Base-by-base conservation (phyloP, 2,888 invertebrate genomes). In the Polia nebulosa region DNA sequence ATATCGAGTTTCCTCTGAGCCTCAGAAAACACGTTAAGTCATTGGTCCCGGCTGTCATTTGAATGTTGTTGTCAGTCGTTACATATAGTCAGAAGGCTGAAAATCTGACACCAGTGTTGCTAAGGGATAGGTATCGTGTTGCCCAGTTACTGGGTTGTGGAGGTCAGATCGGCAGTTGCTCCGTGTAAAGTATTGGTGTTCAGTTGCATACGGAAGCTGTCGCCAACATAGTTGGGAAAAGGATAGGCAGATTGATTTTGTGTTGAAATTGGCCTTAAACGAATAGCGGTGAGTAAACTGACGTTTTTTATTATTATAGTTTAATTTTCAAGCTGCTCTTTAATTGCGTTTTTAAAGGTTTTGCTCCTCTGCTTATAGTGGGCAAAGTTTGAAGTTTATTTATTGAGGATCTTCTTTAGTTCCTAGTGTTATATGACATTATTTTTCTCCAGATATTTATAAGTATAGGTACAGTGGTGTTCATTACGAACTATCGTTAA, bases 281-380 rank as follows among this genome's bases (percentile, higher is more conserved):
- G 15, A 15, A 36, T 13, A 4, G 36, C 15, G 15, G 36, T 36
- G 1, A 17, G 6, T 17, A 5, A 6, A 4, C 6, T 15, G 3
- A 5, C 17, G 7, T 39, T 39, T 39, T 70, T 72, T 73, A 64
- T 29, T 41, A 41, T 41, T 69, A 25, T 39, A 49, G 56, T 60
- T 58, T 78, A 27, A 52, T 60, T 67, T 57, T 22, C 36, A 51
- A 62, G 59, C 44, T 56, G 47, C 47, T 80, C 13, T n/a, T 41
- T 56, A 59, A 80, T 59, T 62, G 45, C 55, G 45, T 49, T 63
- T 62, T 47, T 47, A 41, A 59, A 41, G 45, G 36, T 53, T 49
- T 73, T 52, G 36, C n/a, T 61, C 27, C 57, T n/a, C n/a, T 74
- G 34, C 47, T 47, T 55, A 49, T 25, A 56, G 20, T 58, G 51